Percentiles rank a stretch among this genome's conserved stretches.
phyloP scores from a whole-genome alignment of 2,113 vertebrate species.

The Cepphus grylle region DNA sequence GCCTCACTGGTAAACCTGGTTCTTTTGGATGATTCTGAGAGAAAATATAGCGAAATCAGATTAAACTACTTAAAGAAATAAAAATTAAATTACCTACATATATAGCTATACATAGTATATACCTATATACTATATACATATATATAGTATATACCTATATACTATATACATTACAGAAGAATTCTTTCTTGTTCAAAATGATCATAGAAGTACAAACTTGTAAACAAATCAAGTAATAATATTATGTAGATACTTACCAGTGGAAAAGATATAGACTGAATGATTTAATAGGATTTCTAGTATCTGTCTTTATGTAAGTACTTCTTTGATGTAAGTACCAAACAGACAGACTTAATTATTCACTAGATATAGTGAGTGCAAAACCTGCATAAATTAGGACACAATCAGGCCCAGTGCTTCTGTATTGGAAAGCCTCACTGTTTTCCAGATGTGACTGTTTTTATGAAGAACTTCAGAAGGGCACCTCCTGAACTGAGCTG shows the following conservation, averaged over 20 bases:
- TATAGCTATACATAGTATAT: not conserved
- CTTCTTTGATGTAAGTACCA: not conserved
- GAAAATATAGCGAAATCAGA: not conserved
- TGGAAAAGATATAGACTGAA: not conserved
- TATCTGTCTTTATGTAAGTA: not conserved
- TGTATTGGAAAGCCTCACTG: not conserved
- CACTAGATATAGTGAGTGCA: not conserved
- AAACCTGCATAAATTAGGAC: not conserved
- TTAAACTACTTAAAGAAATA: not conserved
- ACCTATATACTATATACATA: too few relatives aligned
- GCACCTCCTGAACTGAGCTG: not conserved
- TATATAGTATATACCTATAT: not conserved
- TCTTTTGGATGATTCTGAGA: not conserved
- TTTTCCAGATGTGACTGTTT: not conserved
- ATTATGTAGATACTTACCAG: not conserved
- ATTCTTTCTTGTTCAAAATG: not conserved
- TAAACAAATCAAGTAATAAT: not conserved
- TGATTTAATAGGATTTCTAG: not conserved
- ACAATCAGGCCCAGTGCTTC: not conserved
- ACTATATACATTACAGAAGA: not conserved
- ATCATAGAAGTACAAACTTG: not conserved
- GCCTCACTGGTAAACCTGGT: not conserved
- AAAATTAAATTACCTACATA: not conserved
- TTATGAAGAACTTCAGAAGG: not conserved
- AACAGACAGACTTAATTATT: not conserved